These are phyloP conservation scores for Lutraria rhynchaena DNA, from an alignment of 1,140 invertebrate species.

Conservation along the genomic window DNA sequence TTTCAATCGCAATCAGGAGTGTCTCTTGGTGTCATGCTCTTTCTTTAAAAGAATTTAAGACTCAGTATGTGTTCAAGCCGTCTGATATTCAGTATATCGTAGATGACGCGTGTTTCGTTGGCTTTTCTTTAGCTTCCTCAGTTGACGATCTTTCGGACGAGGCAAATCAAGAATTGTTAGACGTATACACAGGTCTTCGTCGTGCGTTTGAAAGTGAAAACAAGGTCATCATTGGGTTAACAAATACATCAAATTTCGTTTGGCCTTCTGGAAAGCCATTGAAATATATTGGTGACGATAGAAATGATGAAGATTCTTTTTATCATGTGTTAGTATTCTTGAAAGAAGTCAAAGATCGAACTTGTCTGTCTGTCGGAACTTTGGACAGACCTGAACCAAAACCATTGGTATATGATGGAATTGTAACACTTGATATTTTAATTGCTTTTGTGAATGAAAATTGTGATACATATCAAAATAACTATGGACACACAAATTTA, in stretches of 20 bases:
- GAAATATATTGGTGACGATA: background rate
- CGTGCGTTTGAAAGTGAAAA: slow-evolving; percentile 59
- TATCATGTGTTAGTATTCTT: slow-evolving; percentile 66
- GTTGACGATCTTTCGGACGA: background rate
- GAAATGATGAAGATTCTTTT: background rate
- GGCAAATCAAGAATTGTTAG: background rate
- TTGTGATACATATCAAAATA: slow-evolving; percentile 66
- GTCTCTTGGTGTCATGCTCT: slow-evolving; percentile 1
- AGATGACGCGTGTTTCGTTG: slow-evolving; percentile 50
- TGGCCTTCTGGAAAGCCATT: slow-evolving; percentile 67
- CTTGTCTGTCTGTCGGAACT: slow-evolving; percentile 64
- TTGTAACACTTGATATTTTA: slow-evolving; percentile 37
- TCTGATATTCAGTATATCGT: slow-evolving; percentile 24
- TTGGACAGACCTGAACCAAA: slow-evolving; percentile 22
- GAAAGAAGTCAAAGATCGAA: slow-evolving; percentile 62
- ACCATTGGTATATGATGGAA: slow-evolving; percentile 51
- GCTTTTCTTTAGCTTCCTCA: slow-evolving; percentile 1
- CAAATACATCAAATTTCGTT: slow-evolving; percentile 48
- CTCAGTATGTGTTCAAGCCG: slow-evolving; percentile 34
- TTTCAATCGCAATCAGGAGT: background rate
- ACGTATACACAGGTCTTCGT: background rate
- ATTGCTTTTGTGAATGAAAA: slow-evolving; percentile 69
- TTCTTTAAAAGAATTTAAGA: background rate
- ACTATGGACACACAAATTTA: slow-evolving; percentile 62
- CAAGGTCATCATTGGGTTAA: slow-evolving; percentile 54